A percentile compares a stretch with the other conserved stretches of the same genome.
phyloP scores from a whole-genome alignment of 2,113 vertebrate genomes.

The mouse (Mus musculus) region DNA sequence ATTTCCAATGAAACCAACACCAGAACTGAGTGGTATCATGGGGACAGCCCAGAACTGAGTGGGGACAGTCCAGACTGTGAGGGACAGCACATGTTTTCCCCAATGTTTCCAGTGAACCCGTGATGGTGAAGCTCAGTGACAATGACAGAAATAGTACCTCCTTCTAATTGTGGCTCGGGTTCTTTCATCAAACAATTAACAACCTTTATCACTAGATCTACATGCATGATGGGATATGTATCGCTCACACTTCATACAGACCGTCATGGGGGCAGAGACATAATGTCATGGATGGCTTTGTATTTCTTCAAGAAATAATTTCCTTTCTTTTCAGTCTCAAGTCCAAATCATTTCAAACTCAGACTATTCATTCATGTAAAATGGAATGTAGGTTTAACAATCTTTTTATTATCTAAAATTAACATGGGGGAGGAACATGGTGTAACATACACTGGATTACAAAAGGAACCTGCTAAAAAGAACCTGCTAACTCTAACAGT shows the following conservation, averaged over 20 bases:
- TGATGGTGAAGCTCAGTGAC: too few relatives aligned
- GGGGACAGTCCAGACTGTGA: neutral
- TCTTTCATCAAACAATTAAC: neutral
- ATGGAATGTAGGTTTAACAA: neutral
- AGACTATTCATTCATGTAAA: neutral
- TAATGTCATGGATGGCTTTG: neutral
- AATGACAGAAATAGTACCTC: neutral
- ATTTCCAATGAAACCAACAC: neutral
- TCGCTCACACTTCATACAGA: neutral
- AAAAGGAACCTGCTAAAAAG: constrained; percentile 1
- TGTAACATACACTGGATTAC: constrained; percentile 19
- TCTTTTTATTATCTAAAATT: neutral
- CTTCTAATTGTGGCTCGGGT: too few relatives aligned
- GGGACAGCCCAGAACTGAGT: neutral
- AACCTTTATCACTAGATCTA: neutral
- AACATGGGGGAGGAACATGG: neutral
- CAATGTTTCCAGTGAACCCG: rapidly evolving
- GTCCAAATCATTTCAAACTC: neutral
- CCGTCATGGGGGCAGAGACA: rapidly evolving
- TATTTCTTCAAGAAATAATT: neutral
- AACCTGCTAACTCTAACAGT: neutral
- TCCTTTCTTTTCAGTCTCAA: neutral
- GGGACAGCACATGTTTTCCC: neutral
- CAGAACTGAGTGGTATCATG: rapidly evolving
- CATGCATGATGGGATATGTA: rapidly evolving